phyloP scores from a whole-genome alignment of 2,113 vertebrate species.

The Daphoenositta chrysoptera region DNA sequence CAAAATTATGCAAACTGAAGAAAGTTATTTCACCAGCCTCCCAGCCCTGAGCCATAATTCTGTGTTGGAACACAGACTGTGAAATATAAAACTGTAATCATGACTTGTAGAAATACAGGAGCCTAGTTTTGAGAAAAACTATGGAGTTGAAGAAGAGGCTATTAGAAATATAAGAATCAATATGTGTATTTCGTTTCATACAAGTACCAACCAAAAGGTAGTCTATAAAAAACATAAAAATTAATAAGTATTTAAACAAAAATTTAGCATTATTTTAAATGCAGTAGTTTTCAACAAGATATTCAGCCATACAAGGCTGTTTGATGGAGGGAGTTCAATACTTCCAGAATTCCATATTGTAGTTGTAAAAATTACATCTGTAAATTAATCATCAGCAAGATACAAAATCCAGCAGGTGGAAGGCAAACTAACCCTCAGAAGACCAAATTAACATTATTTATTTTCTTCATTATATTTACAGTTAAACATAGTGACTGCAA shows the following conservation, averaged over 20 bases:
- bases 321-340: background rate
- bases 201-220: background rate
- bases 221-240: background rate
- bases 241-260: background rate
- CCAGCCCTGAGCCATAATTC: background rate
- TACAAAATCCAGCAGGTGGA: background rate
- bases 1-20: background rate
- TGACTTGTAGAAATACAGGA: background rate
- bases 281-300: background rate
- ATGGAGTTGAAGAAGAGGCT: background rate
- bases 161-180: background rate
- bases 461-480: background rate
- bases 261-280: background rate
- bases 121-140: background rate
- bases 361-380: background rate
- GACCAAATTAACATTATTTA: background rate
- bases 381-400: background rate
- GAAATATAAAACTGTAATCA: background rate
- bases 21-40: background rate
- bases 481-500: background rate
- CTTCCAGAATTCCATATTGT: background rate
- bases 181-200: background rate
- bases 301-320: background rate
- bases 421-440: background rate
- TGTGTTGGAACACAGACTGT: background rate